These are phyloP conservation scores for Apodemia mormo DNA, from an alignment of 2,888 invertebrate genomes.

Conservation along the genomic window DNA sequence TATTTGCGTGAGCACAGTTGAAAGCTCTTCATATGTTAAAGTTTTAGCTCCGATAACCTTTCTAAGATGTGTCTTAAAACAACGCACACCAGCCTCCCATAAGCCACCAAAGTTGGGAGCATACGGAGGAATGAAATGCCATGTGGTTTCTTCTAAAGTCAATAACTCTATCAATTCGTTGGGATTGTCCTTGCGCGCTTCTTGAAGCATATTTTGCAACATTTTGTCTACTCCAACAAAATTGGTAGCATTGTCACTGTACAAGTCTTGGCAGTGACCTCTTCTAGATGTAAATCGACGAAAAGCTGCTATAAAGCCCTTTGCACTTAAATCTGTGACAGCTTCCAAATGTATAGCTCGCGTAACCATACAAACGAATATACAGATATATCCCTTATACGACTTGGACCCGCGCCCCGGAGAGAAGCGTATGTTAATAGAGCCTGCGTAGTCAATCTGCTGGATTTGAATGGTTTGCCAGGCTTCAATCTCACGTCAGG, in stretches of 20 bases:
- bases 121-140: conserved; percentile 38
- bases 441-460: background rate
- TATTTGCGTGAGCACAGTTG: conserved; percentile 33
- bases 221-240: background rate
- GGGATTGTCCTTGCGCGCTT: background rate
- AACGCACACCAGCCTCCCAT: conserved; percentile 39
- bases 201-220: background rate
- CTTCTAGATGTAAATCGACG: conserved; percentile 17
- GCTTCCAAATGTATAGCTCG: conserved; percentile 24
- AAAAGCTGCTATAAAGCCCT: conserved; percentile 25
- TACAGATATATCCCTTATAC: background rate
- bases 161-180: background rate
- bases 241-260: conserved; percentile 16
- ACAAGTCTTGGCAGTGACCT: conserved; percentile 22
- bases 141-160: conserved; percentile 15
- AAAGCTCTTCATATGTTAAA: conserved; percentile 34
- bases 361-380: background rate
- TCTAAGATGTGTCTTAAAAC: conserved; percentile 29
- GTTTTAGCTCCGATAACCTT: conserved; percentile 27
- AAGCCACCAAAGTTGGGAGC: conserved; percentile 37
- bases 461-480: background rate
- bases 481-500: no score
- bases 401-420: background rate
- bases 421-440: no score
- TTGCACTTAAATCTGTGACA: conserved; percentile 18